These are phyloP conservation scores for Drosophila tanythrix DNA, from an alignment of 2,888 invertebrate species.

Conservation along the genomic window DNA sequence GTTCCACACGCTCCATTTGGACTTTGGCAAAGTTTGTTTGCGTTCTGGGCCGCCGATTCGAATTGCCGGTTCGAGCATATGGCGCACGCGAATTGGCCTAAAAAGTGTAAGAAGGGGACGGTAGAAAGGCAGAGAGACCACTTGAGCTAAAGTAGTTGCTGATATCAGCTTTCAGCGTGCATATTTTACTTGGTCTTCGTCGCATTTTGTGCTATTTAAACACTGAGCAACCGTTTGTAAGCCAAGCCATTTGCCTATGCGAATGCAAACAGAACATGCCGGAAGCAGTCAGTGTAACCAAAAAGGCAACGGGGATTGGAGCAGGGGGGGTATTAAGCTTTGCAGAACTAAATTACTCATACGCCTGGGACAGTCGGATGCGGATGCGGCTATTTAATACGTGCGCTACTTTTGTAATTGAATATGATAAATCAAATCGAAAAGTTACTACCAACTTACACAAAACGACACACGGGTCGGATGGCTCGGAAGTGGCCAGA, in stretches of 20 bases:
- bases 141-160: constrained; percentile 62
- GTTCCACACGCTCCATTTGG: constrained; percentile 72
- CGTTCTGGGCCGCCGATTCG: constrained; percentile 44
- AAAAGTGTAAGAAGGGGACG: constrained; percentile 6
- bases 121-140: constrained; percentile 18
- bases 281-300: constrained; percentile 28
- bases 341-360: constrained; percentile 66
- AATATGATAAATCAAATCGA: constrained; percentile 82
- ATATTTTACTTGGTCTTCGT: constrained; percentile 18
- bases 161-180: constrained; percentile 75
- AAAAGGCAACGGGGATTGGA: neutral
- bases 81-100: constrained; percentile 60
- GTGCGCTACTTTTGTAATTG: constrained; percentile 78
- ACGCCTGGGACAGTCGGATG: constrained; percentile 37
- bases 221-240: constrained; percentile 45
- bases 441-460: constrained; percentile 33
- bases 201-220: constrained; percentile 57
- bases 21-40: constrained; percentile 66
- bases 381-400: constrained; percentile 75
- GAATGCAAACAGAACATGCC: constrained; percentile 53
- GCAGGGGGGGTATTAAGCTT: constrained; percentile 11
- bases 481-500: constrained; percentile 60
- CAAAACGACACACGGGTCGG: neutral
- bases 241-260: constrained; percentile 47
- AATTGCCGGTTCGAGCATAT: constrained; percentile 49